Evolutionary conservation across 2,888 invertebrate genomes (phyloP).

Genomic region (Noctua pronuba): DNA sequence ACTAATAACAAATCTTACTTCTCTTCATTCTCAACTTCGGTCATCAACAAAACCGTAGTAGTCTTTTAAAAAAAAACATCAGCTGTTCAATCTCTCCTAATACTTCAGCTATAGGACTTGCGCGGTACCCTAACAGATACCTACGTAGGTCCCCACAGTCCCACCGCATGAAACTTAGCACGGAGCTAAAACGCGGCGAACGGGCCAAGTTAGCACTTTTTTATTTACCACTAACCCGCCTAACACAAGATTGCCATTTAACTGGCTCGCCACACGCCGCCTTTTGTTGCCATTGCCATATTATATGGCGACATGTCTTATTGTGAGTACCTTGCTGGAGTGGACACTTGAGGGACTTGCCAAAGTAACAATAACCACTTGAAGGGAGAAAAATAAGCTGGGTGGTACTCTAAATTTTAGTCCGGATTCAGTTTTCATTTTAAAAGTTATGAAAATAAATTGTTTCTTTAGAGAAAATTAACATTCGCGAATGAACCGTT

Average conservation of each 20-base stretch:
- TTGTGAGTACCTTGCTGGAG: slow-evolving; percentile 51
- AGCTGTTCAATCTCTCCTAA: background rate
- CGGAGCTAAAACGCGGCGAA: slow-evolving; percentile 37
- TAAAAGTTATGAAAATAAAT: background rate
- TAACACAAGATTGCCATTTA: slow-evolving; percentile 82
- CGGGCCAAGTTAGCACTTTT: slow-evolving; percentile 69
- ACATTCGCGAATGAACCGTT: background rate
- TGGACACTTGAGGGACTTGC: slow-evolving; percentile 33
- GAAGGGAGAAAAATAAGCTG: slow-evolving; percentile 8
- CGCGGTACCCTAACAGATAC: slow-evolving; percentile 20
- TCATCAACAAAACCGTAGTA: background rate
- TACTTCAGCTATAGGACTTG: background rate
- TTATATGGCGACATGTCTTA: slow-evolving; percentile 58
- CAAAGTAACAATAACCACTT: slow-evolving; percentile 31
- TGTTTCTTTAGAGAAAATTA: background rate
- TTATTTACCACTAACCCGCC: slow-evolving; percentile 65
- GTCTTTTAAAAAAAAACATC: background rate
- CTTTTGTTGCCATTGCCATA: slow-evolving; percentile 64
- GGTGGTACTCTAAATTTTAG: background rate
- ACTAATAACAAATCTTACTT: background rate
- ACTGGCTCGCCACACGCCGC: slow-evolving; percentile 74
- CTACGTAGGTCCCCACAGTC: slow-evolving; percentile 39
- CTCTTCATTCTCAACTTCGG: background rate
- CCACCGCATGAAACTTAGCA: slow-evolving; percentile 60
- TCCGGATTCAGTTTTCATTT: background rate